A percentile compares a stretch with the other conserved stretches of the same genome.
These are phyloP conservation scores for Beris chalybata DNA, from an alignment of 2,888 invertebrate species.

Conservation along the genomic window DNA sequence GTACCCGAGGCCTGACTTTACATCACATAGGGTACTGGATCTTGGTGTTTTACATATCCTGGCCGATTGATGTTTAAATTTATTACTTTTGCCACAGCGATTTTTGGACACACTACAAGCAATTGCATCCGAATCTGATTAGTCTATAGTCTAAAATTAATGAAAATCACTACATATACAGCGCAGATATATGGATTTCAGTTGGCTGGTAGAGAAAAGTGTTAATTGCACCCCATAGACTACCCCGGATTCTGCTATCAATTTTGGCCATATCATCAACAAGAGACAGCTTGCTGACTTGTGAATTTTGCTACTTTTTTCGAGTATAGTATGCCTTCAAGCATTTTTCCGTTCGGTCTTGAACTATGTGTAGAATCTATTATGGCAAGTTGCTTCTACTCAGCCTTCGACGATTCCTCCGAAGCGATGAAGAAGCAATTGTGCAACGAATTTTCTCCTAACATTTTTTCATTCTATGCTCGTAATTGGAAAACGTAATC, in stretches of 20 bases:
- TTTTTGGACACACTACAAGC: no score
- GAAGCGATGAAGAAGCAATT: conserved; percentile 29
- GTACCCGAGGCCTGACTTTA: no score
- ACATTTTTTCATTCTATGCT: conserved; percentile 24
- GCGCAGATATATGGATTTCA: no score
- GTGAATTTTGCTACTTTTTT: conserved; percentile 13
- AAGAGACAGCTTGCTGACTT: conserved; percentile 30
- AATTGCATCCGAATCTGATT: no score
- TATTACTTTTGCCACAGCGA: no score
- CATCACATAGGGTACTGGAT: no score
- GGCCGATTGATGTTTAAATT: no score
- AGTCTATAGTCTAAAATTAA: no score
- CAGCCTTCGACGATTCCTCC: conserved; percentile 25
- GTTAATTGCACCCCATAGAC: conserved; percentile 26
- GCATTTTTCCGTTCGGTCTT: conserved; percentile 6
- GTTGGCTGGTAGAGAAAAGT: neutral
- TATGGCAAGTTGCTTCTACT: conserved; percentile 15
- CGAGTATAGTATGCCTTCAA: conserved; percentile 5
- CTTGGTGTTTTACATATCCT: no score
- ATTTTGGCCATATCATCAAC: conserved; percentile 14
- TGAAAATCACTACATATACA: no score
- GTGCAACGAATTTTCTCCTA: conserved; percentile 17
- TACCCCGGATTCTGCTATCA: conserved; percentile 8
- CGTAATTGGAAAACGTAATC: conserved; percentile 34
- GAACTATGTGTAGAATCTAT: neutral